phyloP scores from a whole-genome alignment of 2,113 vertebrate species.

The Carassius auratus region DNA sequence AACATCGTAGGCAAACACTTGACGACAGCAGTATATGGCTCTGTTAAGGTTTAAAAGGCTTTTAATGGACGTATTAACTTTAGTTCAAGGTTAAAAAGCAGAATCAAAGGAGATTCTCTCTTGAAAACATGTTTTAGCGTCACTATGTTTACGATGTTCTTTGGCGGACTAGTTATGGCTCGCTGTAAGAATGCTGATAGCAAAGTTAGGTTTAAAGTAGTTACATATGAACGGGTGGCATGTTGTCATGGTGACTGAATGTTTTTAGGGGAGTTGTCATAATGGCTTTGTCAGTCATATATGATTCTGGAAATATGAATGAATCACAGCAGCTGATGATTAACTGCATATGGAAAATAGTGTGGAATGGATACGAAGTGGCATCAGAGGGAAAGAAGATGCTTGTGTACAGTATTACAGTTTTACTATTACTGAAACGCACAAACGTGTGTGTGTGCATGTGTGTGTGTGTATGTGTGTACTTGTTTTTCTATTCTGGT shows the following conservation, averaged over 20 bases:
- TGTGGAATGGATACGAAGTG: background rate
- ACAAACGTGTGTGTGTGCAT: too few species aligned
- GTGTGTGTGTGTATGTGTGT: too few species aligned
- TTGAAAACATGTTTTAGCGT: background rate
- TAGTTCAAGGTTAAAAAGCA: slow-evolving; percentile 4
- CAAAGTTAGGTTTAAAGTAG: background rate
- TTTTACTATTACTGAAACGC: too few species aligned
- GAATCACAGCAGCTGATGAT: too few species aligned
- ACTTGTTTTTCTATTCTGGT: too few species aligned
- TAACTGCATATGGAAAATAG: too few species aligned
- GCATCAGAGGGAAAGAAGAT: background rate
- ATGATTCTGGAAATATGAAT: background rate
- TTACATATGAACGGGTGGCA: background rate
- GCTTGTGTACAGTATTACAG: too few species aligned
- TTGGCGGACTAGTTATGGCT: background rate
- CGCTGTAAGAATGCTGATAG: background rate
- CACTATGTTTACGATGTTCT: background rate
- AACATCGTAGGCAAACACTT: background rate
- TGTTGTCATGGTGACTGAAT: background rate
- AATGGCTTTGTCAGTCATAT: background rate
- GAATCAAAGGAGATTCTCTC: background rate
- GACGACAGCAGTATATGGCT: background rate
- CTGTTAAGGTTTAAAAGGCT: background rate
- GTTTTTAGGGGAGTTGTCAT: background rate
- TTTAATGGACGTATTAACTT: slow-evolving; percentile 11